Conservation (phyloP, 1,140 invertebrate genomes). For the Orussus abietinus region DNA sequence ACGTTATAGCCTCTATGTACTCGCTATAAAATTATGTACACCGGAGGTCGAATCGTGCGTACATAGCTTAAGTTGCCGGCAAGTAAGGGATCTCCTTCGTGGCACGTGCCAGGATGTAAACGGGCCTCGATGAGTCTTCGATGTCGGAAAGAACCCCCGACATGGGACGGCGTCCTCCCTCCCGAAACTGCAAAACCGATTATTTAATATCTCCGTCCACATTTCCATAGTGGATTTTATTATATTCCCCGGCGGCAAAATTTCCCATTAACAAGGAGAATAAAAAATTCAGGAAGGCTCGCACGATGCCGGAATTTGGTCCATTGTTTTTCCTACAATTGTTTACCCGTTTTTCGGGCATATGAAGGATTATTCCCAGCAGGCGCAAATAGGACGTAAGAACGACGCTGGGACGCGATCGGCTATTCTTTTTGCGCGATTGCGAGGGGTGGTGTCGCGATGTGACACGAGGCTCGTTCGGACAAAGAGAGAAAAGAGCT, state of each 20-base stretch:
- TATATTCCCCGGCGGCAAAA: too few relatives aligned
- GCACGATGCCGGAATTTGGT: too few relatives aligned
- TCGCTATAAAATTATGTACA: constrained; percentile 22
- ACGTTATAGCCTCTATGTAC: constrained; percentile 24
- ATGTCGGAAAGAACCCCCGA: not conserved
- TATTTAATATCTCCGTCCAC: too few relatives aligned
- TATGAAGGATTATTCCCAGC: too few relatives aligned
- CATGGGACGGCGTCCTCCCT: too few relatives aligned
- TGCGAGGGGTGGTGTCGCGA: constrained; percentile 6
- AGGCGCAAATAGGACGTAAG: too few relatives aligned
- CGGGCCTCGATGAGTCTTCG: constrained; percentile 7
- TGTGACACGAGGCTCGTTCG: constrained; percentile 15
- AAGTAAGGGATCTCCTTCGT: constrained; percentile 23
- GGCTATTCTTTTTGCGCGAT: constrained; percentile 24
- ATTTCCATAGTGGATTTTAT: too few relatives aligned
- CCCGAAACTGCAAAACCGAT: too few relatives aligned
- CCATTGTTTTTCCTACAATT: too few relatives aligned
- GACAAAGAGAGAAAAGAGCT: constrained; percentile 10
- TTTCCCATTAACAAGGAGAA: too few relatives aligned
- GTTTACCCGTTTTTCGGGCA: too few relatives aligned
- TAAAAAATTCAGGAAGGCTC: too few relatives aligned
- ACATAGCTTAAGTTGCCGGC: constrained; percentile 2
- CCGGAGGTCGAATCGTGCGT: constrained; percentile 9
- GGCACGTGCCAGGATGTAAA: constrained; percentile 28
- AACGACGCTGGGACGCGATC: constrained; percentile 15